These are phyloP conservation scores for Melanostoma scalare DNA, from an alignment of 2,888 invertebrate species.

Conservation along the genomic window DNA sequence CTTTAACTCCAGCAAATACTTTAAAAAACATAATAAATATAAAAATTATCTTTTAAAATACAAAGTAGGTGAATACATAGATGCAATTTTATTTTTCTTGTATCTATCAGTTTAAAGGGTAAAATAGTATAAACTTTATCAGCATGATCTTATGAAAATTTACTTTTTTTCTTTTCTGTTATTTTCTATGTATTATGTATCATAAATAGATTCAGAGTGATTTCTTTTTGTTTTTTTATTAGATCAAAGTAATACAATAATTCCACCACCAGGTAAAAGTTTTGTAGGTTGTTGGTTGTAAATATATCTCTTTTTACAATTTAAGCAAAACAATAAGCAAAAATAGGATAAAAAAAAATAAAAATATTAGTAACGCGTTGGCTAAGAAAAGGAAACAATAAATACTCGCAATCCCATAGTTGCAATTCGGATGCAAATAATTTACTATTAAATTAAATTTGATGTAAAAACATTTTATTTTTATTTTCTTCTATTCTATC, in stretches of 20 bases:
- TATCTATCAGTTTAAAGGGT: background rate
- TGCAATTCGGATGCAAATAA: background rate
- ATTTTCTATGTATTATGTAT: background rate
- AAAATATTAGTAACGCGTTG: slow-evolving; percentile 49
- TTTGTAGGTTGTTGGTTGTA: slow-evolving; percentile 23
- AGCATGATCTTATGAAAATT: background rate
- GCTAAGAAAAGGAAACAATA: slow-evolving; percentile 41
- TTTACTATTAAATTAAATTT: background rate
- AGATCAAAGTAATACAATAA: no score
- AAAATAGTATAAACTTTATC: background rate
- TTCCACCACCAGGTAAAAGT: slow-evolving; percentile 5
- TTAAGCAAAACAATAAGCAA: background rate
- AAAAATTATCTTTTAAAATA: slow-evolving; percentile 30
- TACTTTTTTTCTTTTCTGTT: background rate
- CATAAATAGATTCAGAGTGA: background rate
- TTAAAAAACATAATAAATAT: slow-evolving; percentile 16
- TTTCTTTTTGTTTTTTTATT: background rate
- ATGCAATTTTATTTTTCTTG: slow-evolving; percentile 2
- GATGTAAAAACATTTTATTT: slow-evolving; percentile 3
- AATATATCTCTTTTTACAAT: slow-evolving; percentile 25
- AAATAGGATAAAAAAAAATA: slow-evolving; percentile 27
- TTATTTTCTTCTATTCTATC: no score
- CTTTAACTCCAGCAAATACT: slow-evolving; percentile 58
- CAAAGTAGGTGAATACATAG: slow-evolving; percentile 21
- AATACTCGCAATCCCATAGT: slow-evolving; percentile 58